phyloP scores from a whole-genome alignment of 2,888 invertebrate species.

The Ypsolopha sequella region DNA sequence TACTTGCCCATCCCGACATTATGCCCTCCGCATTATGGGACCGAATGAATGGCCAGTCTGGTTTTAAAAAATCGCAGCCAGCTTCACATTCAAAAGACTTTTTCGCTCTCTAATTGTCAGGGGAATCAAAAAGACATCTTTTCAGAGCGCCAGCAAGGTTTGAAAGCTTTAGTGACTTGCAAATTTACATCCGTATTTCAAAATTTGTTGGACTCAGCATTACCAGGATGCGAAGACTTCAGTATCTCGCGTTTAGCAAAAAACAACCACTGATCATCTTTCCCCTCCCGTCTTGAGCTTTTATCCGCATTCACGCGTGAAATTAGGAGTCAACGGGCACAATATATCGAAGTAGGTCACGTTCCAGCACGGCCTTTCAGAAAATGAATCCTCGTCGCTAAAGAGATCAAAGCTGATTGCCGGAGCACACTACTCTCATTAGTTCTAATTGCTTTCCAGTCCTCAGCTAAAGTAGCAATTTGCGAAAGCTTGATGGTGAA shows the following conservation, averaged over 20 bases:
- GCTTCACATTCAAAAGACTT: background rate
- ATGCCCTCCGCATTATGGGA: conserved; percentile 34
- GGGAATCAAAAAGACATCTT: background rate
- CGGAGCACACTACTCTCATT: no score
- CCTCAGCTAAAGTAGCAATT: no score
- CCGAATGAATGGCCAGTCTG: conserved; percentile 37
- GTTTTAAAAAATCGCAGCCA: background rate
- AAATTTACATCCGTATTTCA: background rate
- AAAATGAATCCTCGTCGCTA: background rate
- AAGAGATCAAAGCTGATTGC: no score
- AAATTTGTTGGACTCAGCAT: no score
- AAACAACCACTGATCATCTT: background rate
- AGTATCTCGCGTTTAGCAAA: no score
- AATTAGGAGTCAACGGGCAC: background rate
- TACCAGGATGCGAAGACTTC: no score
- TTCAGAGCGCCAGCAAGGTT: background rate
- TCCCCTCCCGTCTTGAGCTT: background rate
- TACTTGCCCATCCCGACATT: conserved; percentile 55
- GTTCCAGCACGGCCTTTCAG: conserved; percentile 7
- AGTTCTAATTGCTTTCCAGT: no score
- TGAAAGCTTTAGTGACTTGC: background rate
- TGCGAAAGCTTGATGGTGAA: no score
- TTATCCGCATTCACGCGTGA: background rate
- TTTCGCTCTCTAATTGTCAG: background rate
- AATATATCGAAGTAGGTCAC: background rate